phyloP scores from a whole-genome alignment of 2,797 vertebrate genomes.

The Loris lydekkerianus region DNA sequence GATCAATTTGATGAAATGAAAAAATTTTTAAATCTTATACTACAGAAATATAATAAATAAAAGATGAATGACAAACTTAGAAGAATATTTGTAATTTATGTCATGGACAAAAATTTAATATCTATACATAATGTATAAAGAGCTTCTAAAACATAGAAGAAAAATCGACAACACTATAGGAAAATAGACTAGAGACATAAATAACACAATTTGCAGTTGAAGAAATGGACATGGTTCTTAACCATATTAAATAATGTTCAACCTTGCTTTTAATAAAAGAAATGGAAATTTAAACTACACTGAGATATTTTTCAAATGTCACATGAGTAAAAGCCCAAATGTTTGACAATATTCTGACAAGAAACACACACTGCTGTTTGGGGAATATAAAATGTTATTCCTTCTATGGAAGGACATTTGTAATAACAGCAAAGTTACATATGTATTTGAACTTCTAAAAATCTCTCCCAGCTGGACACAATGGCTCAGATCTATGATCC shows the following conservation, averaged over 20 bases:
- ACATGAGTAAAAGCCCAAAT: background rate
- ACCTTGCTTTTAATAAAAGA: background rate
- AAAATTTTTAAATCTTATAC: background rate
- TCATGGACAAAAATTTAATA: background rate
- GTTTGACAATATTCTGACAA: background rate
- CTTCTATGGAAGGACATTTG: background rate
- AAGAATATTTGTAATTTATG: slow-evolving; percentile 16
- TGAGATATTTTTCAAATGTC: background rate
- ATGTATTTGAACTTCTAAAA: background rate
- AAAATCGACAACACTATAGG: background rate
- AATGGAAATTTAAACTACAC: background rate
- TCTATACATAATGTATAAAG: background rate
- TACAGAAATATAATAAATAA: background rate
- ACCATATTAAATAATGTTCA: background rate
- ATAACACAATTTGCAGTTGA: background rate
- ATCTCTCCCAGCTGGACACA: too few species aligned
- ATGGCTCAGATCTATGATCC: too few species aligned
- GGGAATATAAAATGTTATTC: background rate
- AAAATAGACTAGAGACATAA: background rate
- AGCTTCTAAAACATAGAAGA: background rate
- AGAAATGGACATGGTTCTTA: background rate
- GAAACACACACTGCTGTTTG: background rate
- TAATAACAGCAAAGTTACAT: background rate
- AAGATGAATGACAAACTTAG: background rate
- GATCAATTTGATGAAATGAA: background rate